These are phyloP conservation scores for Drosophila percnosoma DNA, from an alignment of 2,888 invertebrate genomes.

Conservation along the genomic window DNA sequence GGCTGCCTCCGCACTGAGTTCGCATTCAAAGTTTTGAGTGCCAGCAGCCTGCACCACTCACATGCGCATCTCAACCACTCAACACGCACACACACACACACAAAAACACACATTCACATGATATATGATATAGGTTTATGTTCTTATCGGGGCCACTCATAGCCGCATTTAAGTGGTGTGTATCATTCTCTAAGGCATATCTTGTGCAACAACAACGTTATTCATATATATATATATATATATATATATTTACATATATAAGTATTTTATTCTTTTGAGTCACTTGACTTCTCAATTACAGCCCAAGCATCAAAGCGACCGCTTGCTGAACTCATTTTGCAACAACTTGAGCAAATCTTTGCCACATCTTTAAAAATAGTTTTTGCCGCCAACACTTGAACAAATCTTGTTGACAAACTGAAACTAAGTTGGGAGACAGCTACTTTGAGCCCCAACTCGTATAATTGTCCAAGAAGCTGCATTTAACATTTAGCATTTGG, in stretches of 20 bases:
- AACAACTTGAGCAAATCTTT: conserved; percentile 1
- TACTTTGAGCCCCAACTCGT: conserved; percentile 7
- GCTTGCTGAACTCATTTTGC: conserved; percentile 10
- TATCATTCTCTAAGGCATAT: conserved; percentile 48
- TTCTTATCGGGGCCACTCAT: conserved; percentile 57
- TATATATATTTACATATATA: neutral
- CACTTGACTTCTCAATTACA: conserved; percentile 48
- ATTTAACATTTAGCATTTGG: conserved; percentile 3
- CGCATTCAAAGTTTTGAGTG: conserved; percentile 65
- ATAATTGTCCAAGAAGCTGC: conserved; percentile 36
- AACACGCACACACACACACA: neutral
- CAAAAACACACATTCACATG: conserved; percentile 17
- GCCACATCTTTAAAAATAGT: conserved; percentile 1
- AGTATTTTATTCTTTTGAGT: conserved; percentile 2
- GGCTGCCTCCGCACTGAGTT: conserved; percentile 51
- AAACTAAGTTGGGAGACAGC: neutral
- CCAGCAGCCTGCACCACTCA: conserved; percentile 34
- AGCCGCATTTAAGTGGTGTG: conserved; percentile 34
- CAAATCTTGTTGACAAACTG: neutral
- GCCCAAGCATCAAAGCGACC: conserved; percentile 21
- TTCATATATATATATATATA: conserved; percentile 18
- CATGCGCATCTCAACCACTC: conserved; percentile 18
- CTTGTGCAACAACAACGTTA: conserved; percentile 50
- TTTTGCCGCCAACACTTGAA: neutral
- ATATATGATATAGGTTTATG: conserved; percentile 30